Conservation (phyloP, 2,797 vertebrate species). For the Anguilla marmorata region DNA sequence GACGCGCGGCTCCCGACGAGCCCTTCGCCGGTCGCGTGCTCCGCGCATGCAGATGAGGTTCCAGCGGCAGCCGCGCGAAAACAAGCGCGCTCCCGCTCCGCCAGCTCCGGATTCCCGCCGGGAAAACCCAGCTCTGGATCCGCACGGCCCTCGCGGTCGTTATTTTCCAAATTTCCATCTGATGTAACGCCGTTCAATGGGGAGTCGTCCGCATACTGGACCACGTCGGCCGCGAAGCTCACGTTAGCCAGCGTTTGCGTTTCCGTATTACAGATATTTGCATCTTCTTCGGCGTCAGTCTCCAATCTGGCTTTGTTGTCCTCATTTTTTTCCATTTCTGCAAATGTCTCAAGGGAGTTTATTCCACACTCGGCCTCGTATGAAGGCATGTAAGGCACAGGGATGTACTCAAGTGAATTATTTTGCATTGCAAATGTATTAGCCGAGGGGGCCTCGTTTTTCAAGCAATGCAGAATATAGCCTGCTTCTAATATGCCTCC, state of each 20-base stretch:
- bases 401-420: slow-evolving; percentile 50
- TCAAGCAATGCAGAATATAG: slow-evolving; percentile 40
- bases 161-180: slow-evolving; percentile 38
- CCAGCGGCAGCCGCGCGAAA: slow-evolving; percentile 46
- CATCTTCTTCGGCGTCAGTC: slow-evolving; percentile 48
- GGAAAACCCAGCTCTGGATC: slow-evolving; percentile 45
- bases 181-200: slow-evolving; percentile 42
- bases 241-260: slow-evolving; percentile 53
- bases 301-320: slow-evolving; percentile 41
- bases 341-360: slow-evolving; percentile 34
- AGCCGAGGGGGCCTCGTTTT: slow-evolving; percentile 40
- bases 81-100: slow-evolving; percentile 37
- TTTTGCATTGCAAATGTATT: slow-evolving; percentile 46
- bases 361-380: slow-evolving; percentile 26
- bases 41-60: slow-evolving; percentile 44
- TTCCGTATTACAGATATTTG: slow-evolving; percentile 41
- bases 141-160: slow-evolving; percentile 33
- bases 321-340: slow-evolving; percentile 34
- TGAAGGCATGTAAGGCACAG: slow-evolving; percentile 34
- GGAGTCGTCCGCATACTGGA: slow-evolving; percentile 39
- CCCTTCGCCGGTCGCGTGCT: slow-evolving; percentile 44
- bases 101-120: slow-evolving; percentile 3
- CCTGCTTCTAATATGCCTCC: slow-evolving; percentile 44
- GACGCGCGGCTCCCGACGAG: slow-evolving; percentile 45
- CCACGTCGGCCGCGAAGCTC: slow-evolving; percentile 24